These are phyloP conservation scores for Eupelmus urozonus DNA, from an alignment of 2,888 invertebrate genomes.

Conservation along the genomic window DNA sequence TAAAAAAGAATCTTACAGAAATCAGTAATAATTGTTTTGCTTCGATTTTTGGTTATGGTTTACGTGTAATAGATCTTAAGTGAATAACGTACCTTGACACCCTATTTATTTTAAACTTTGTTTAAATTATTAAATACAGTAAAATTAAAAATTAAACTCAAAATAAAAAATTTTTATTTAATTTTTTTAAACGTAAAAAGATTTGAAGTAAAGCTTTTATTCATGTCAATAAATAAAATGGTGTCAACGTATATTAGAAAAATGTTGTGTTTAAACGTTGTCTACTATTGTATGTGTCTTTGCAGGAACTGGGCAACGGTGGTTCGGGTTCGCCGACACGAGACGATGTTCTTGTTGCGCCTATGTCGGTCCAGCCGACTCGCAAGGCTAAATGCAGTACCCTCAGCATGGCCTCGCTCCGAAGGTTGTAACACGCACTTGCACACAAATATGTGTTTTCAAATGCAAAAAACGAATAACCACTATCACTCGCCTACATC, in stretches of 20 bases:
- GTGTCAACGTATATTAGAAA: too few relatives aligned
- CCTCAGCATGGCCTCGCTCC: conserved; percentile 83
- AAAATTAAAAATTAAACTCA: background rate
- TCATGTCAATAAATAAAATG: too few relatives aligned
- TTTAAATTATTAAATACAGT: background rate
- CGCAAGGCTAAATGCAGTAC: conserved; percentile 86
- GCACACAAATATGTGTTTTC: conserved; percentile 7
- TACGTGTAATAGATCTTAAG: too few relatives aligned
- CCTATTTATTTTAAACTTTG: too few relatives aligned
- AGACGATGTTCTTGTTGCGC: conserved; percentile 84
- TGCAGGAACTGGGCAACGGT: conserved; percentile 85
- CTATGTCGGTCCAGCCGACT: conserved; percentile 91
- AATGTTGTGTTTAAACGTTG: conserved; percentile 13
- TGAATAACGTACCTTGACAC: too few relatives aligned
- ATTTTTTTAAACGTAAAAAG: background rate
- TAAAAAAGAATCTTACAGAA: too few relatives aligned
- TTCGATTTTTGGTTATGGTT: too few relatives aligned
- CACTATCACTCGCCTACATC: background rate
- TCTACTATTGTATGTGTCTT: conserved; percentile 63
- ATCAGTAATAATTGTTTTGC: too few relatives aligned
- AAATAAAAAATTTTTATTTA: background rate
- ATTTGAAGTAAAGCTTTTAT: too few relatives aligned
- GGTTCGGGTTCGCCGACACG: conserved; percentile 80
- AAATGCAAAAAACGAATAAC: conserved; percentile 13
- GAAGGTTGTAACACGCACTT: conserved; percentile 78